A percentile compares a stretch with the other conserved stretches of the same genome.
Evolutionary conservation across 2,113 vertebrate genomes (phyloP).

Genomic region (Protobothrops mucrosquamatus): DNA sequence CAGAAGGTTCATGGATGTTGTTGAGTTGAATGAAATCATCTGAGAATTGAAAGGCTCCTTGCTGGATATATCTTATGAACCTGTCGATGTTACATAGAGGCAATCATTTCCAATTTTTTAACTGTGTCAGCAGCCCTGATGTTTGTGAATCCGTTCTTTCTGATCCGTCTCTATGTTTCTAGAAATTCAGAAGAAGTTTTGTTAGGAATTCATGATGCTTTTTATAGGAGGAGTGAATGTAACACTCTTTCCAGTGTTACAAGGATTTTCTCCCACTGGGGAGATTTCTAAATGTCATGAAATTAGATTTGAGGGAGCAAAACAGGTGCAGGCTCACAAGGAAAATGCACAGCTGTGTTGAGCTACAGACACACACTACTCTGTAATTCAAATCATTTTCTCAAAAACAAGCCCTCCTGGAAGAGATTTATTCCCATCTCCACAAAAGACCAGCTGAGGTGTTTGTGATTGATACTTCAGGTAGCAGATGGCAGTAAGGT

Average conservation of each 20-base stretch:
- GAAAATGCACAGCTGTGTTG: not conserved
- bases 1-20: not conserved
- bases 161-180: not conserved
- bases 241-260: not conserved
- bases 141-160: not conserved
- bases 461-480: not conserved
- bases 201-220: not conserved
- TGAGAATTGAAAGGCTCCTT: not conserved
- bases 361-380: not conserved
- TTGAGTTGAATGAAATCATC: not conserved
- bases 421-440: not conserved
- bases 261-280: not conserved
- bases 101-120: not conserved
- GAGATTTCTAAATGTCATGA: not conserved
- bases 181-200: not conserved
- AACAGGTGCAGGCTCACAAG: not conserved
- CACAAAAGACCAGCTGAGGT: not conserved
- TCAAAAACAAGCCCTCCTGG: not conserved
- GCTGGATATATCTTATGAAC: not conserved
- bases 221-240: not conserved
- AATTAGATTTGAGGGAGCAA: not conserved
- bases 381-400: not conserved
- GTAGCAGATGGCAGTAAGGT: not conserved
- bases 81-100: not conserved
- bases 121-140: not conserved